phyloP scores from a whole-genome alignment of 2,888 invertebrate genomes.

The Mesochorus sp. region DNA sequence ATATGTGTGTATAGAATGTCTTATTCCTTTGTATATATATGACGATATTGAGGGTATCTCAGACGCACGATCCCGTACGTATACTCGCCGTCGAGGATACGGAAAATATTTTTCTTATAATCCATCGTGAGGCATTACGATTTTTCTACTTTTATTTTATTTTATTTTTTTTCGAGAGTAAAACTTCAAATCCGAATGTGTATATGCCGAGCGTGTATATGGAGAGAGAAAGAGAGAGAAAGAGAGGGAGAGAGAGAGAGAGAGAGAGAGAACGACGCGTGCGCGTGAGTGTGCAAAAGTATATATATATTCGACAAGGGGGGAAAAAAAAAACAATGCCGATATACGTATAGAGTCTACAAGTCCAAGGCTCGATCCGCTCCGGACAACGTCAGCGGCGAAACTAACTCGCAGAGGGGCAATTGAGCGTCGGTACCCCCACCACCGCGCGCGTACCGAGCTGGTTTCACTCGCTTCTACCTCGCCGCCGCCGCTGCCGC shows the following conservation, averaged over 20 bases:
- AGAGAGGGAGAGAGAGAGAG: too few species aligned
- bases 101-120: conserved; percentile 20
- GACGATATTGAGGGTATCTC: not conserved
- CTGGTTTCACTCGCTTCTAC: conserved; percentile 43
- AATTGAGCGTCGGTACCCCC: conserved; percentile 72
- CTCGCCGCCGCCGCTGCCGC: conserved; percentile 3
- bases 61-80: not conserved
- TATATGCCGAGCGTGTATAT: not conserved
- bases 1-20: too few species aligned
- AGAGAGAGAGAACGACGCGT: conserved; percentile 22
- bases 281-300: conserved; percentile 39
- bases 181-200: conserved; percentile 4
- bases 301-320: conserved; percentile 44
- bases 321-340: conserved; percentile 42
- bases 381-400: conserved; percentile 75
- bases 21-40: too few species aligned
- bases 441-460: conserved; percentile 29
- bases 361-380: conserved; percentile 67
- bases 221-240: conserved; percentile 8
- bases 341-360: conserved; percentile 58
- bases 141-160: too few species aligned
- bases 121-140: conserved; percentile 24
- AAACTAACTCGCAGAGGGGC: conserved; percentile 74
- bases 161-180: not conserved
- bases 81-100: not conserved